Base-by-base conservation (phyloP, 2,888 invertebrate genomes). In the Polyploca ridens region DNA sequence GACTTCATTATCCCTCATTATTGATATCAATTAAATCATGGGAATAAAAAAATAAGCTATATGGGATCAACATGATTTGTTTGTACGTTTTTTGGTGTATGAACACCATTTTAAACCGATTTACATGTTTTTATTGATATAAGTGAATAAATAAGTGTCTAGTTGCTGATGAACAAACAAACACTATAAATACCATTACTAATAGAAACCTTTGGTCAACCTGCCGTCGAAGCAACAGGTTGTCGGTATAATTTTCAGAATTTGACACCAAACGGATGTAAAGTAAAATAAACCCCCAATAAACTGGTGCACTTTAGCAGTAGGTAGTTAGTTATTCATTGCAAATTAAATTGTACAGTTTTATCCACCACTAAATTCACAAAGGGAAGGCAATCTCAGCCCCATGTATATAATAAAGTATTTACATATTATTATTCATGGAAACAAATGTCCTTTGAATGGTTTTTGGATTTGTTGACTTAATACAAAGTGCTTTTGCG, bases 391-490 rank as follows among this genome's bases (percentile, higher is more conserved):
- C 49, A 63, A 65, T 63, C 66, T 27, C 61, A 13, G 27, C 41
- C 69, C 27, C 71, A 67, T 76, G 76, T 76, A 79, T 83, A 86
- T 87, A 87, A 87, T 87, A 90, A 88, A 83, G 84, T 85, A 91
- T 90, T 89, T 87, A 90, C 89, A 90, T 90, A 90, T 87, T 90
- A 89, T 88, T 90, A 90, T 90, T 91, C 90, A 90, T 90, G 90
- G 87, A 88, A 91, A 91, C 91, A 91, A 92, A 91, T 91, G 90
- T 89, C 86, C 84, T 82, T 85, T 86, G 86, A 89, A 91, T 89
- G 89, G 90, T 88, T 90, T 90, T 90, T 86, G 88, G 85, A 90
- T 91, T 89, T 91, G 91, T 91, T 90, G 91, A 91, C 90, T 91
- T 90, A 90, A 91, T 90, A 91, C 90, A 90, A 90, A 91, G 85